These are phyloP conservation scores for Trichogramma pretiosum DNA, from an alignment of 1,140 invertebrate genomes.

Conservation along the genomic window DNA sequence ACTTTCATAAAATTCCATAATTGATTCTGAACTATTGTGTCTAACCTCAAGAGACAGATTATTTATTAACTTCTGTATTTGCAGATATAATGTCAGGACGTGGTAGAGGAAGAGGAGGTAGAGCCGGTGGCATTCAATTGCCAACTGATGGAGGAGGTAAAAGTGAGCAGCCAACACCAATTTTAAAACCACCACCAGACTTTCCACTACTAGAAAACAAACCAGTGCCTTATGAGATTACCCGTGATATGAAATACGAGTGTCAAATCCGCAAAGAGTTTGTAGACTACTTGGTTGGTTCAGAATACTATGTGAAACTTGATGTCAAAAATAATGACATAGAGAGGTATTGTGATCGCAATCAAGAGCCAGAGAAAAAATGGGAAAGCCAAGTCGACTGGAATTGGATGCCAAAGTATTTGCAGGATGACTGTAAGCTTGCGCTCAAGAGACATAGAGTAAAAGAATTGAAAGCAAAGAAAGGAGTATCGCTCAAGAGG, in stretches of 20 bases:
- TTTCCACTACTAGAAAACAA: constrained; percentile 57
- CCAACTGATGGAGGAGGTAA: constrained; percentile 55
- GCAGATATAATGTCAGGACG: constrained; percentile 35
- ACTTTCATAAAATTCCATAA: no score
- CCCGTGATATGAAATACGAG: constrained; percentile 46
- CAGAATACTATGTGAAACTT: constrained; percentile 42
- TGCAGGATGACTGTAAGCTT: no score
- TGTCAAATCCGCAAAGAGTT: constrained; percentile 54
- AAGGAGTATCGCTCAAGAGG: no score
- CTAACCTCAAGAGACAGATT: background rate
- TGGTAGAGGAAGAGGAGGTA: constrained; percentile 43
- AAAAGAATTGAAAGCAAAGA: no score
- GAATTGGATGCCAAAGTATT: no score
- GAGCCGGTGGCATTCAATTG: constrained; percentile 45
- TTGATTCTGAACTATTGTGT: background rate
- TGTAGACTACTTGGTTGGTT: constrained; percentile 49
- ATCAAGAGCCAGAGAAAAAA: constrained; percentile 46
- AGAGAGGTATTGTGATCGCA: constrained; percentile 58
- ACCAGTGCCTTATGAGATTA: constrained; percentile 47
- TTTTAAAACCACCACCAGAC: constrained; percentile 56
- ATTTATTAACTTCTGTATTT: no score
- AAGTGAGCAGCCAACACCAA: constrained; percentile 53
- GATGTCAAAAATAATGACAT: constrained; percentile 50
- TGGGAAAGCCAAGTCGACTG: constrained; percentile 18
- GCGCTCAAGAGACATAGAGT: no score